Evolutionary conservation across 2,113 vertebrate genomes (phyloP), one percentile per base, ranked within the genome.

Genomic region (Podarcis cretensis): DNA sequence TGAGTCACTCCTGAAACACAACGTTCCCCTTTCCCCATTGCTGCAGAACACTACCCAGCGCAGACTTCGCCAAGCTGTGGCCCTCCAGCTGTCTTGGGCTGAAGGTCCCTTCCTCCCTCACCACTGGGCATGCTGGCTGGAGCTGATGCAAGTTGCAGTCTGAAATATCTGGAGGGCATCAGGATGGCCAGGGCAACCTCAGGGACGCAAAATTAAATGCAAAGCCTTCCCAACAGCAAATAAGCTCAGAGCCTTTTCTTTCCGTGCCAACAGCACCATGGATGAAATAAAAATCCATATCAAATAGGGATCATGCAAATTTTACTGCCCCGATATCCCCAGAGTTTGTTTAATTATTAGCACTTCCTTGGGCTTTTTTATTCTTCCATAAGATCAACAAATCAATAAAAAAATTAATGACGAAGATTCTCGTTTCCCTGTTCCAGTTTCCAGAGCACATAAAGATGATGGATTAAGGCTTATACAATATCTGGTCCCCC

Each of bases 331-430:
- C 81, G 5, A 83, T 18, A 68, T 54, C 80, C 71, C 76, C 43
- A 21, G 80, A 65, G 73, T 78, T 83, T 68, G 40, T 66, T 83
- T 6, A 12, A 9, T 59, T 57, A 68, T 27, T 81, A 73, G 84
- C 40, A 57, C 9, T 76, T 27, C 40, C 81, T 40, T 35, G 18
- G 40, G 63, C 7, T 14, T 54, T 65, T 84, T 78, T 23, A 57
- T 66, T 78, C 37, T 30, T 35, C 63, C 32, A 12, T 57, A 89
- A 89, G 0, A 92, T 84, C 90, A 92, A 81, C 43, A 89, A 90
- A 93, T 95, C 93, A 35, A 93, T 92, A 76, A 65, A 90, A 84
- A 90, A 94, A 94, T 87, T 89, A 93, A 92, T 8, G 37, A 66
- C 0, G 16, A 84, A 88, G 88, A 94, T 69, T 21, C 89, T 86